Evolutionary conservation across 2,888 invertebrate genomes (phyloP).

Genomic region (Erebia ligea): DNA sequence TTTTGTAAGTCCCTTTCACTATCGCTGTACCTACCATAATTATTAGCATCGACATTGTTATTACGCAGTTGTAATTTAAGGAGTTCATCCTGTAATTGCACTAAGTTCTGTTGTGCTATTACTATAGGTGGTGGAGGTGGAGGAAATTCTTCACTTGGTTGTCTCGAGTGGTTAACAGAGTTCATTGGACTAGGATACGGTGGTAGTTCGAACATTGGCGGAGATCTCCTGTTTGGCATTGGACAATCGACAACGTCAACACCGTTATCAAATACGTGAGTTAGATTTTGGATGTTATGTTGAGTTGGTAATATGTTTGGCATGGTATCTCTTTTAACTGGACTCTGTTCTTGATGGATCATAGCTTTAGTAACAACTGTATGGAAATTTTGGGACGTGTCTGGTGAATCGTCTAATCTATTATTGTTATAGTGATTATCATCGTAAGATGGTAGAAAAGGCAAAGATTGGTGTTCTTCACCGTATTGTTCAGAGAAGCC

Average conservation of each 20-base stretch:
- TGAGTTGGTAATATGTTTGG: slow-evolving; percentile 58
- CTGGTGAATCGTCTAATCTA: slow-evolving; percentile 67
- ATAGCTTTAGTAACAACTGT: slow-evolving; percentile 93
- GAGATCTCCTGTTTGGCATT: slow-evolving; percentile 64
- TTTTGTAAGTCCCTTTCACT: slow-evolving; percentile 62
- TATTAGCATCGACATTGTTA: slow-evolving; percentile 40
- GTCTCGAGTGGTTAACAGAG: slow-evolving; percentile 91
- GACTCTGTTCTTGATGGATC: slow-evolving; percentile 92
- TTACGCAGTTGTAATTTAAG: slow-evolving; percentile 70
- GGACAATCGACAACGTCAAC: slow-evolving; percentile 87
- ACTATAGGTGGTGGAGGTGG: slow-evolving; percentile 92
- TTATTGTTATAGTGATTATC: slow-evolving; percentile 66
- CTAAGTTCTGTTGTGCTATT: slow-evolving; percentile 66
- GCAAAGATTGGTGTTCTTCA: slow-evolving; percentile 85
- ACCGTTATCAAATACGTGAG: slow-evolving; percentile 73
- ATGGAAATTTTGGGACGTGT: slow-evolving; percentile 77
- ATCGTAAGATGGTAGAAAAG: slow-evolving; percentile 83
- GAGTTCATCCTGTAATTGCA: slow-evolving; percentile 85
- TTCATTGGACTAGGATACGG: slow-evolving; percentile 92
- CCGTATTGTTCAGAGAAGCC: slow-evolving; percentile 79
- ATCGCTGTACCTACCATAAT: slow-evolving; percentile 48
- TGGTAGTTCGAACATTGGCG: slow-evolving; percentile 85
- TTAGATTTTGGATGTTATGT: slow-evolving; percentile 68
- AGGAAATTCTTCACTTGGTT: slow-evolving; percentile 94
- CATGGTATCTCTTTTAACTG: slow-evolving; percentile 78